A percentile compares a stretch with the other conserved stretches of the same genome.
Conservation (phyloP, 2,888 invertebrate genomes). For the Muschampia plurimacula region DNA sequence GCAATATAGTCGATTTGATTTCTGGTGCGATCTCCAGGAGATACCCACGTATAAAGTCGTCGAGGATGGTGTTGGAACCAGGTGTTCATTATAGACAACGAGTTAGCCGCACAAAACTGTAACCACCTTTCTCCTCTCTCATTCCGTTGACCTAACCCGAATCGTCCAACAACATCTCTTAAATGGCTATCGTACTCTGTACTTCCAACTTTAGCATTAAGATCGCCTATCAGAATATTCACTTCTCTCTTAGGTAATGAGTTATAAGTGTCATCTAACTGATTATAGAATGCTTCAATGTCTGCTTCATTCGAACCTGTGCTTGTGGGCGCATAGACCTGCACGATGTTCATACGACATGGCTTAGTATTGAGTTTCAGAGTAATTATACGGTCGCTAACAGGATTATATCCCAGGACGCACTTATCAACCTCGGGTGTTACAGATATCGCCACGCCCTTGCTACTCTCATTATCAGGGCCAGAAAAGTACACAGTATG, state of each 20-base stretch:
- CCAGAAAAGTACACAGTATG: slow-evolving; percentile 9
- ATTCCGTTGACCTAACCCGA: slow-evolving; percentile 11
- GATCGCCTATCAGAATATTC: background rate
- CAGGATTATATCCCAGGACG: slow-evolving; percentile 17
- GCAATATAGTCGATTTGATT: slow-evolving; percentile 34
- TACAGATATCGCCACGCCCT: slow-evolving; percentile 8
- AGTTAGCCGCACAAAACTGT: slow-evolving; percentile 6
- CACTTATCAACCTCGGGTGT: slow-evolving; percentile 3
- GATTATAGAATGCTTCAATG: slow-evolving; percentile 5
- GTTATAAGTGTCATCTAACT: slow-evolving; percentile 7
- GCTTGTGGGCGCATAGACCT: slow-evolving; percentile 19
- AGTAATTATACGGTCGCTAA: slow-evolving; percentile 11
- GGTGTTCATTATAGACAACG: slow-evolving; percentile 13
- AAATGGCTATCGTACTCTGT: slow-evolving; percentile 1
- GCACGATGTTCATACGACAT: background rate
- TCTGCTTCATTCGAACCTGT: slow-evolving; percentile 2
- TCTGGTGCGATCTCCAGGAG: slow-evolving; percentile 20
- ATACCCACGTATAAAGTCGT: slow-evolving; percentile 28
- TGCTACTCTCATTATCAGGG: slow-evolving; percentile 5
- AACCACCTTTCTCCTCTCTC: slow-evolving; percentile 18
- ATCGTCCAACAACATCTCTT: slow-evolving; percentile 6
- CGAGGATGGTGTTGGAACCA: slow-evolving; percentile 24
- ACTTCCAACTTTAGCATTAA: slow-evolving; percentile 16
- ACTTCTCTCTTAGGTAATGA: slow-evolving; percentile 14
- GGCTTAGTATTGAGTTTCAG: slow-evolving; percentile 14